Evolutionary conservation across 2,888 invertebrate species (phyloP), one percentile per base, ranked within the genome.

Genomic region (Pollenia angustigena): DNA sequence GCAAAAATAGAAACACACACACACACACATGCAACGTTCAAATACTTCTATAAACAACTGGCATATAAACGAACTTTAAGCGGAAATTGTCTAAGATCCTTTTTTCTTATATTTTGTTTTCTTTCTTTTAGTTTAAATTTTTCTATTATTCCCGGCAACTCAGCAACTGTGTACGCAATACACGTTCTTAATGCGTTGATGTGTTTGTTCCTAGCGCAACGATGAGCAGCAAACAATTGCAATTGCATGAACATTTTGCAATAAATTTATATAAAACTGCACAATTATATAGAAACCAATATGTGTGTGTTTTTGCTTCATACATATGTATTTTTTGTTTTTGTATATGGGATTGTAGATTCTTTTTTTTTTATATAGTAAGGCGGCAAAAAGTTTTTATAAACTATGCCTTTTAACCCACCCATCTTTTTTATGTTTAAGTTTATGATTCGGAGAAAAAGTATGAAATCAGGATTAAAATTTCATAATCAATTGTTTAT

Each of bases 211-310:
- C n/a, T 23, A 78, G 44, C 14, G 56, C 23, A 44, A 12, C 44
- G 40, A 58, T 42, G 18, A 66, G 50, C 40, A 81, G 23, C 66
- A 54, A 72, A 81, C 64, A 62, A 54, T 52, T 60, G 68, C 18
- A n/a, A 54, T 52, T 60, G 68, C 18, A n/a, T 32, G 44, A 60
- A 75, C 6, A 46, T 42, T 75, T 68, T 44, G 40, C 52, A 82
- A 82, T 82, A 75, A 75, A 82, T 75, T 75, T 75, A 60, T 75
- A 60, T 32, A 6, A 32, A 32, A 32, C 32, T 32, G 32, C 32
- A 75, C 74, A 60, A 75, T 60, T 60, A 32, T 42, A 50, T 54
- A 46, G 9, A n/a, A 52, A 12, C 10, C 66, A 66, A 78, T 54
- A 48, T 42, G 46, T 32, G 60, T 32, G 32, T 32, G 32, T 32